Evolutionary conservation across 1,140 invertebrate species (phyloP).

Genomic region (Zaprionus africanus): DNA sequence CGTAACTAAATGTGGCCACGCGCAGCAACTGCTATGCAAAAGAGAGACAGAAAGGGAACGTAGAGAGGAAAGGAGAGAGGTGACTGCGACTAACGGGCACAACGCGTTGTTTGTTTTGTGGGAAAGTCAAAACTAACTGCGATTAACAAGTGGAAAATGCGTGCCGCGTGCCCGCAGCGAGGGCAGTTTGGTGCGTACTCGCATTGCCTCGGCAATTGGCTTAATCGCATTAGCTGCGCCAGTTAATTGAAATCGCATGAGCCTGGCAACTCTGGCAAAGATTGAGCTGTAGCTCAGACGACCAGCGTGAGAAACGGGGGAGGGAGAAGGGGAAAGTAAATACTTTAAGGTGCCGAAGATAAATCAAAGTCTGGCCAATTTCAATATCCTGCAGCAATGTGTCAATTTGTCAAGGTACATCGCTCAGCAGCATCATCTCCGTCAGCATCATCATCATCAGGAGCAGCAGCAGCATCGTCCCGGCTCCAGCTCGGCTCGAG

Average conservation of each 20-base stretch:
- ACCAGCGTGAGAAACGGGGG: constrained; percentile 33
- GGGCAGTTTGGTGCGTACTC: constrained; percentile 57
- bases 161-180: constrained; percentile 55
- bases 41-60: neutral
- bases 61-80: constrained; percentile 55
- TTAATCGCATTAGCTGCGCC: constrained; percentile 71
- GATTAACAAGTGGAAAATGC: constrained; percentile 66
- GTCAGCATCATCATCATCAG: constrained; percentile 35
- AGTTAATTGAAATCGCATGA: constrained; percentile 81
- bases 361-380: constrained; percentile 66
- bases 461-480: constrained; percentile 25
- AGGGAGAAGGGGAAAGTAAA: neutral
- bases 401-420: constrained; percentile 83
- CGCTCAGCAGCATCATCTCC: constrained; percentile 61
- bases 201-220: constrained; percentile 58
- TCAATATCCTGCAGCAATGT: constrained; percentile 66
- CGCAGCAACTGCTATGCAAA: constrained; percentile 25
- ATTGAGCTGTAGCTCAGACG: constrained; percentile 30
- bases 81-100: constrained; percentile 18
- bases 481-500: constrained; percentile 51
- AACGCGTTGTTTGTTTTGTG: constrained; percentile 47
- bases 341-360: constrained; percentile 25
- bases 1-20: constrained; percentile 69
- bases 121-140: constrained; percentile 19
- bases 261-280: constrained; percentile 2